Evolutionary conservation across 1,140 invertebrate genomes (phyloP), one percentile per base, ranked within the genome.

Genomic region (Radopholus similis): DNA sequence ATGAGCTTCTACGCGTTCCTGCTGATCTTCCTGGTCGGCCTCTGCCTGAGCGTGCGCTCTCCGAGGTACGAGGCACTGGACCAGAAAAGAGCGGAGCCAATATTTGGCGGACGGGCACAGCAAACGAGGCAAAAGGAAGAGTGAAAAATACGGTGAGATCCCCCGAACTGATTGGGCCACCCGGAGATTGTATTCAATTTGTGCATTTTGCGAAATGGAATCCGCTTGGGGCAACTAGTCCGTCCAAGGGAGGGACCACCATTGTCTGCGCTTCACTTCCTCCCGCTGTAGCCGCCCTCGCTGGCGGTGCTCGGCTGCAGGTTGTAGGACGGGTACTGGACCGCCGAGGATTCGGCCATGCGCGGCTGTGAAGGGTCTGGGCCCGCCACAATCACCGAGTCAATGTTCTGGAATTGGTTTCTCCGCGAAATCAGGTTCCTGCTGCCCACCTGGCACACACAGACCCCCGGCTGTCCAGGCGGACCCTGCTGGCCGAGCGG

Each of bases 391-490:
- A 81, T 77, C 37, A 81, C 71, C 4, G 73, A 77, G 53, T 81
- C 78, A 38, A 81, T 78, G 51, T 81, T 82, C 58, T 79, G 72
- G 37, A 80, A 81, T 32, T 78, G 77, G 47, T 77, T 78, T 15
- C 68, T 77, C 42, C 77, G 75, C 15, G 80, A 6, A 28, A n/a
- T 21, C 62, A 55, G 40, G 3, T 68, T 66, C 21, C 8, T 2
- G n/a, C 18, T 68, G 2, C 47, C 8, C 15, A 71, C 15, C 42
- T 68, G 47, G 47, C 28, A 71, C 13, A 42, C 47, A 26, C 57
- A 38, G 37, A 70, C 47, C 15, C 32, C 37, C 42, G 30, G 53
- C 42, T 75, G 30, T 34, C 71, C 73, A 23, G 76, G 75, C 30
- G 74, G 75, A 42, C 79, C 78, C 60, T 77, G 75, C 32, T 56